These are phyloP conservation scores for Heliconius aoede DNA, from an alignment of 2,888 invertebrate species.

Conservation along the genomic window DNA sequence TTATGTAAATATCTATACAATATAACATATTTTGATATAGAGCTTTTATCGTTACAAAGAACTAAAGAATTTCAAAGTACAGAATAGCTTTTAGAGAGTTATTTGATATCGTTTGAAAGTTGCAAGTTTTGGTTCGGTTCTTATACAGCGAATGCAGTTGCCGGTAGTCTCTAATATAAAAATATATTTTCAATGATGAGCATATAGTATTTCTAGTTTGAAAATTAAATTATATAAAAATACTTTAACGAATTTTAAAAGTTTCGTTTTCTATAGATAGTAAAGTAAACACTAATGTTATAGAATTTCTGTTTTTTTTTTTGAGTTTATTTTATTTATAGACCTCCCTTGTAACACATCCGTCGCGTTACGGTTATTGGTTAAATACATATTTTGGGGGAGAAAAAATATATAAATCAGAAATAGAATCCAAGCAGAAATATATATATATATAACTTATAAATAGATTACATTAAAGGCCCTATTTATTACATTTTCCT, in stretches of 20 bases:
- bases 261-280: not conserved
- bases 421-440: no score
- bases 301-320: no score
- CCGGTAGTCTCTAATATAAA: not conserved
- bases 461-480: not conserved
- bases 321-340: no score
- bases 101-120: not conserved
- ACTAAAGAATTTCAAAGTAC: not conserved
- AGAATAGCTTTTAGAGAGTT: not conserved
- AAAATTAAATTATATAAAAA: not conserved
- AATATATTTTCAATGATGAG: not conserved
- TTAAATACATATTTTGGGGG: no score
- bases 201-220: not conserved
- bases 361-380: no score
- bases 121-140: not conserved
- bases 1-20: conserved; percentile 29
- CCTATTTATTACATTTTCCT: conserved; percentile 7
- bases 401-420: no score
- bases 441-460: not conserved
- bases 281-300: not conserved
- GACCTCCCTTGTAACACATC: no score
- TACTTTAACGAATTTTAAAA: not conserved
- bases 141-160: not conserved
- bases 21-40: conserved; percentile 8
- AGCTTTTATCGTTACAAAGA: conserved; percentile 9